These are phyloP conservation scores for Hymenopus coronatus DNA, from an alignment of 2,888 invertebrate genomes.

Conservation along the genomic window DNA sequence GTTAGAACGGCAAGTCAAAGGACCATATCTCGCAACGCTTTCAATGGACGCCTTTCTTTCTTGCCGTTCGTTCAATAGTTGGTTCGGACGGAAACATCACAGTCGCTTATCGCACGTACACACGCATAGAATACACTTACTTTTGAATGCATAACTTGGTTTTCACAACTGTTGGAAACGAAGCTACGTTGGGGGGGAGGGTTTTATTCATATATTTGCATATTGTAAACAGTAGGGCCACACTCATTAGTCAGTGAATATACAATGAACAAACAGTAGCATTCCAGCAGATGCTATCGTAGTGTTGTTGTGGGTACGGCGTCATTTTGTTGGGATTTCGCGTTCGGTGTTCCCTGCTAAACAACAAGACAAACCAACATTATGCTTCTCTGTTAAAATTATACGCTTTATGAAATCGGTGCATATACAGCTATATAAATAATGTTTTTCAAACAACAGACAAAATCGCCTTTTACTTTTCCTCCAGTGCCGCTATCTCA, in stretches of 20 bases:
- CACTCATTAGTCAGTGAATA: background rate
- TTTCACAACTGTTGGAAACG: background rate
- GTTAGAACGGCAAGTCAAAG: background rate
- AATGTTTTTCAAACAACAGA: too few relatives aligned
- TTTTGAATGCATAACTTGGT: background rate
- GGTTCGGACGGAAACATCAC: background rate
- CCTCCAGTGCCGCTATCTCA: too few relatives aligned
- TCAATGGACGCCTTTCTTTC: background rate
- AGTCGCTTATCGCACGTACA: background rate
- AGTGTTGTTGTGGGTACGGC: background rate
- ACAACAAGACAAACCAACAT: too few relatives aligned
- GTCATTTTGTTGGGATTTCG: background rate
- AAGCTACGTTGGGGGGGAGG: background rate
- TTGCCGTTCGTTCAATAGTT: background rate
- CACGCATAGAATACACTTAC: background rate
- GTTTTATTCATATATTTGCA: background rate
- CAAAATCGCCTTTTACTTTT: too few relatives aligned
- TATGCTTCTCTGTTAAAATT: too few relatives aligned
- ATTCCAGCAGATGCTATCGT: background rate
- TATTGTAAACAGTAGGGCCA: background rate
- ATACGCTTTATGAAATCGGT: too few relatives aligned
- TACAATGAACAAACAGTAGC: background rate
- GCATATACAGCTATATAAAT: too few relatives aligned
- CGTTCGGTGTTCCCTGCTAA: too few relatives aligned
- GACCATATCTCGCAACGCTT: background rate